Evolutionary conservation across 2,888 invertebrate genomes (phyloP), one percentile per base, ranked within the genome.

Genomic region (Agrypnus murinus): DNA sequence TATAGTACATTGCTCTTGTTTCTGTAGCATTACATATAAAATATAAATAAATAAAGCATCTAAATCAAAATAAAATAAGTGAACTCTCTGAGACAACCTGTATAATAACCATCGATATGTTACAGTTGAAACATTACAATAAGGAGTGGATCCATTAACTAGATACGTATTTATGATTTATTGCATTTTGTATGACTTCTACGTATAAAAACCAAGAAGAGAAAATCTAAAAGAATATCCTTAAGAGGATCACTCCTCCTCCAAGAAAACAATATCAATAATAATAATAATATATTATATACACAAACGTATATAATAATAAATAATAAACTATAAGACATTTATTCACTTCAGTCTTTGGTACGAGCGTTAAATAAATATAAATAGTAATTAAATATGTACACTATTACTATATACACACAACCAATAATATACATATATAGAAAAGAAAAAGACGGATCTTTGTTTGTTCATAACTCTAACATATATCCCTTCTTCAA

Each of bases 341-440:
- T 75, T 76, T 75, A 75, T 76, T 66, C 71, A 70, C 69, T 67
- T 73, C 77, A 77, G 77, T 77, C 77, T 77, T 77, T 77, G 77
- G 77, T 74, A 74, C 73, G 60, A 68, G 70, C 69, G 68, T 70
- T 75, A 74, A 77, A 75, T 75, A 77, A 77, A 74, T 75, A 76
- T 75, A 71, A 73, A 74, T 72, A 70, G 71, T 67, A 74, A 69
- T 72, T 69, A 74, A 72, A 72, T 72, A 72, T 72, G 32, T 72
- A 72, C 68, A 68, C 57, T 64, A 43, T 76, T 69, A 72, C 65
- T 69, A 69, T 75, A 72, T 75, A 74, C 71, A 72, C 73, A 71
- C 70, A 71, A 71, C 70, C 70, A 66, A 71, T 64, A 70, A 62
- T 60, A 70, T 65, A 59, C 65, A 60, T 60, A 65, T 58, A 64